phyloP scores from a whole-genome alignment of 2,888 invertebrate species.

The Odontothrips loti region DNA sequence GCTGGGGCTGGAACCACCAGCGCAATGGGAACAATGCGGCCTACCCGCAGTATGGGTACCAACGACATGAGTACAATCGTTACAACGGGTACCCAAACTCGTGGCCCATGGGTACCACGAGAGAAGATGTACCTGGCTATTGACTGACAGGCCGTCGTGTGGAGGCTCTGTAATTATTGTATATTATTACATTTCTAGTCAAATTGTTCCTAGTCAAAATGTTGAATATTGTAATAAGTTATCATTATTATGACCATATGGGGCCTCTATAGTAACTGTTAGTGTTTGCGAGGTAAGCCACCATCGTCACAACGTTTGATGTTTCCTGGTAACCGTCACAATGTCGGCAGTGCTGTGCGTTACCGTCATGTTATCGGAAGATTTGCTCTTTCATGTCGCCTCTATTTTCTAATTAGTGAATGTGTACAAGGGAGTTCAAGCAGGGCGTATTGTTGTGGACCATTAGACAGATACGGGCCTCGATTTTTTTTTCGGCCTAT shows the following conservation, averaged over 20 bases:
- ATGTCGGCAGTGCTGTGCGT: no score
- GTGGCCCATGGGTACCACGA: constrained; percentile 1
- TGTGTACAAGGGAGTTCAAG: no score
- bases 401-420: no score
- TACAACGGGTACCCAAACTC: background rate
- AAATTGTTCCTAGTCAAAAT: constrained; percentile 10
- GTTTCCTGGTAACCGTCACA: no score
- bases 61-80: background rate
- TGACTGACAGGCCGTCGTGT: background rate
- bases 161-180: constrained; percentile 1
- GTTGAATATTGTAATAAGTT: background rate
- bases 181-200: background rate
- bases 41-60: background rate
- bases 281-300: no score
- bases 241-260: background rate
- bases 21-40: background rate
- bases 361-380: no score
- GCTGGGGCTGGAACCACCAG: constrained; percentile 13
- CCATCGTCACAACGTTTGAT: no score
- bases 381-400: no score
- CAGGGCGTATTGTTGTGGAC: constrained; percentile 14
- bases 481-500: background rate
- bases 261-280: background rate
- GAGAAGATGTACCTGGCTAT: background rate
- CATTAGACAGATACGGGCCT: constrained; percentile 1